phyloP scores from a whole-genome alignment of 35 echinoderm and acorn worm species.

The Diadema setosum region DNA sequence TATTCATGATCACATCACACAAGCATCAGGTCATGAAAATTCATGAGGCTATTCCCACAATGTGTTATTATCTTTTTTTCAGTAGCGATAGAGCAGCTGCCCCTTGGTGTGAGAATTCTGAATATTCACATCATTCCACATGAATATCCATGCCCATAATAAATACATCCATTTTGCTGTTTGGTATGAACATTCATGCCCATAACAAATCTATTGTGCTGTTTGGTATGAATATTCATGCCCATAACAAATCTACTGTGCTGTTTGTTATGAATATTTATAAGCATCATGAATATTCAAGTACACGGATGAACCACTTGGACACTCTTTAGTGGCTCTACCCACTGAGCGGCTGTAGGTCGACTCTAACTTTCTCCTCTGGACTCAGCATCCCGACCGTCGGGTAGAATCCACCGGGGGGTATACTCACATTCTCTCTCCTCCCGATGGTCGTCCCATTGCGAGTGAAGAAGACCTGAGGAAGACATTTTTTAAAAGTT shows the following conservation, averaged over 20 bases:
- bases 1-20: too few relatives aligned
- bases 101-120: too few relatives aligned
- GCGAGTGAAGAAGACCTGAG: slow-evolving; percentile 90
- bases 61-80: not conserved
- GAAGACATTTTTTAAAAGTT: too few relatives aligned
- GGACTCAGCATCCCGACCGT: slow-evolving; percentile 91
- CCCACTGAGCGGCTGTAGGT: slow-evolving; percentile 87
- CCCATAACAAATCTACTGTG: too few relatives aligned
- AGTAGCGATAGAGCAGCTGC: not conserved
- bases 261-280: not conserved
- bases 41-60: not conserved
- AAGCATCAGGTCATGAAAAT: too few relatives aligned
- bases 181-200: not conserved
- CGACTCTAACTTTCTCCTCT: slow-evolving; percentile 85
- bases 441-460: slow-evolving; percentile 95
- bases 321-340: slow-evolving; percentile 67
- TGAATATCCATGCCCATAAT: not conserved
- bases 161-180: not conserved
- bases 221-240: not conserved
- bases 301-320: slow-evolving; percentile 54
- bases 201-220: too few relatives aligned
- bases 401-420: slow-evolving; percentile 79
- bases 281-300: not conserved
- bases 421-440: slow-evolving; percentile 75
- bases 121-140: not conserved